Conservation (phyloP, 2,113 vertebrate species). For the Callipepla californica region DNA sequence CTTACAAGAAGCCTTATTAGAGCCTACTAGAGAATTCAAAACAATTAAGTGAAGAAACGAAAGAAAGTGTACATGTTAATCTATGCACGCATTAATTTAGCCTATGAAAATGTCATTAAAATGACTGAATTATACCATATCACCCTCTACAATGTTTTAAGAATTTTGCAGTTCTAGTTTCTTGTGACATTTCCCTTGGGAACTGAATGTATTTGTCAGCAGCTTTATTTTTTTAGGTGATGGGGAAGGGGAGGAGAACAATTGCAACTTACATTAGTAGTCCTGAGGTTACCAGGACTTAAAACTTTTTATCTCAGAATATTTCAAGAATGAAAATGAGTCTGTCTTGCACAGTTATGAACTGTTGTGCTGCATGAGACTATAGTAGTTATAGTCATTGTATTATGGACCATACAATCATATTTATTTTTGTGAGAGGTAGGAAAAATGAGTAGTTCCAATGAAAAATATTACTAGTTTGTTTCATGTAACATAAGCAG, state of each 20-base stretch:
- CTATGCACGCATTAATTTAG: background rate
- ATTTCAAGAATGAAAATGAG: background rate
- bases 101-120: background rate
- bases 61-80: background rate
- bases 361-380: background rate
- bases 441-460: background rate
- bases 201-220: background rate
- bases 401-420: background rate
- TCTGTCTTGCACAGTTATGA: background rate
- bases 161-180: background rate
- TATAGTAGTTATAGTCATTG: background rate
- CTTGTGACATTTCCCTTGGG: background rate
- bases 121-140: background rate
- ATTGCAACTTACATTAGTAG: background rate
- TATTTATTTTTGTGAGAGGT: background rate
- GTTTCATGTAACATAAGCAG: background rate
- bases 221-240: background rate
- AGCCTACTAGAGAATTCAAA: background rate
- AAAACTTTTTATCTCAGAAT: background rate
- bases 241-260: rapidly evolving
- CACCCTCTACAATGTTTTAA: rapidly evolving
- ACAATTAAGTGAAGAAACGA: background rate
- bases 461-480: slow-evolving; percentile 4
- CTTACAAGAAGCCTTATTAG: background rate
- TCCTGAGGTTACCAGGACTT: background rate